Conservation (phyloP, 2,113 vertebrate genomes). For the Pteruthius melanotis region DNA sequence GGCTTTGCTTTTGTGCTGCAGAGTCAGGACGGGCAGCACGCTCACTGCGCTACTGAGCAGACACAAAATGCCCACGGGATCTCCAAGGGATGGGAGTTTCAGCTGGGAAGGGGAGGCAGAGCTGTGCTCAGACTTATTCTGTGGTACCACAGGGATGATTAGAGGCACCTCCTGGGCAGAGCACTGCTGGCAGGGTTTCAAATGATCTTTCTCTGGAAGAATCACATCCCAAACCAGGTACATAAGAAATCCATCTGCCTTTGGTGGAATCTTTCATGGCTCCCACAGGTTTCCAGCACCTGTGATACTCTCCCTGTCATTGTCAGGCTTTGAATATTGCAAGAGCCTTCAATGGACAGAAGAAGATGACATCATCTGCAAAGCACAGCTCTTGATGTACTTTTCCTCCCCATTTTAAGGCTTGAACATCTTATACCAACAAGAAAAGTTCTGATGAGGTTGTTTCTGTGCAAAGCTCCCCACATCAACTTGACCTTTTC, state of each 20-base stretch:
- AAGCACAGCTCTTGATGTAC: not conserved
- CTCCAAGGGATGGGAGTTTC: not conserved
- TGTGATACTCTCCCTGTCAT: not conserved
- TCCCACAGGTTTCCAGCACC: not conserved
- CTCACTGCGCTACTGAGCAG: not conserved
- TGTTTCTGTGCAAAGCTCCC: conserved; percentile 34
- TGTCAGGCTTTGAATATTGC: not conserved
- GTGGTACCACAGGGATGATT: not conserved
- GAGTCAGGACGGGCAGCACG: not conserved
- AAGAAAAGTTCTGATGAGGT: conserved; percentile 15
- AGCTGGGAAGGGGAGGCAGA: not conserved
- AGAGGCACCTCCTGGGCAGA: not conserved
- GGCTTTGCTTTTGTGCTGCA: not conserved
- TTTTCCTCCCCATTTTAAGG: not conserved
- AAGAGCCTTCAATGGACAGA: not conserved
- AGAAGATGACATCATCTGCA: not conserved
- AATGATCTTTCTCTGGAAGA: not conserved
- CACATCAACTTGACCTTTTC: conserved; percentile 66
- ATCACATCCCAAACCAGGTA: not conserved
- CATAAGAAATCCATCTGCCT: not conserved
- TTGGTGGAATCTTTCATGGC: not conserved
- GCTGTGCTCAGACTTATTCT: not conserved
- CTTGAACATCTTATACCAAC: conserved; percentile 12
- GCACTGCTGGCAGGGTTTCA: not conserved
- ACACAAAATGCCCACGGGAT: not conserved